phyloP scores from a whole-genome alignment of 2,888 invertebrate genomes.

The Lithosia quadra region DNA sequence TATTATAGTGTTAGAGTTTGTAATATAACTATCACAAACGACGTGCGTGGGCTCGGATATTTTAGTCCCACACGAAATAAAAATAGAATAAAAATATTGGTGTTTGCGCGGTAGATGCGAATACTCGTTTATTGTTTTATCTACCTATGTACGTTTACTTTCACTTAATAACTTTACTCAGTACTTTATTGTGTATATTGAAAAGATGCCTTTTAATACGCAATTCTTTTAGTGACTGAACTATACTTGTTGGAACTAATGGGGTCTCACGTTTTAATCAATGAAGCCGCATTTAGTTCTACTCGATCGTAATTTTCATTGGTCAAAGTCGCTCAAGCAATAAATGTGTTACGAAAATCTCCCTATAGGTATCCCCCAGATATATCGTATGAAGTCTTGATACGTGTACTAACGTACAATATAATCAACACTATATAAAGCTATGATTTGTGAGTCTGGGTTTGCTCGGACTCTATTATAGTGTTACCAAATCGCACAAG shows the following conservation, averaged over 20 bases:
- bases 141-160: slow-evolving; percentile 11
- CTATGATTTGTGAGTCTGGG: neutral
- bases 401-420: too few species aligned
- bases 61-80: slow-evolving; percentile 24
- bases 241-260: neutral
- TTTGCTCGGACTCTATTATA: neutral
- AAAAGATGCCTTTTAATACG: neutral
- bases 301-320: neutral
- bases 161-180: neutral
- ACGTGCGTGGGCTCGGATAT: slow-evolving; percentile 24
- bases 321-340: too few species aligned
- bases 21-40: slow-evolving; percentile 9
- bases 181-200: neutral
- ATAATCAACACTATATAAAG: neutral
- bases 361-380: too few species aligned
- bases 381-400: too few species aligned
- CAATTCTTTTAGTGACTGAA: neutral
- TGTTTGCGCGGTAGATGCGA: slow-evolving; percentile 20
- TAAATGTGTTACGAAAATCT: too few species aligned
- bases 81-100: slow-evolving; percentile 25
- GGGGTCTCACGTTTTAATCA: neutral
- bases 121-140: slow-evolving; percentile 12
- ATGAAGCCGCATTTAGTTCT: neutral
- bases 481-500: neutral
- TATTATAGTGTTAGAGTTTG: slow-evolving; percentile 10